Evolutionary conservation across 2,797 vertebrate genomes (phyloP).

Genomic region (Bradypodion pumilum): DNA sequence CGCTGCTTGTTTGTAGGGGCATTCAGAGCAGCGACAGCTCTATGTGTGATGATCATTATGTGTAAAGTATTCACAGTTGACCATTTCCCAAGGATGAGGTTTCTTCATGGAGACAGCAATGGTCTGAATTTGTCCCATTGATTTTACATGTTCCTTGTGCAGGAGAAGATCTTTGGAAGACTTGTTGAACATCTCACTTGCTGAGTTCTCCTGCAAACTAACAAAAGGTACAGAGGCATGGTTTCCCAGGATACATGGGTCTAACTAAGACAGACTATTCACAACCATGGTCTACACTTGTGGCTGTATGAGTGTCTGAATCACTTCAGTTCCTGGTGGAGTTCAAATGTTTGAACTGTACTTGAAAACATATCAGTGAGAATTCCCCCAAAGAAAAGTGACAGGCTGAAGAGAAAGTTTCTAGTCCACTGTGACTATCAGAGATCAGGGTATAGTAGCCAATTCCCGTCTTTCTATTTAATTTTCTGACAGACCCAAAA

Average conservation of each 20-base stretch:
- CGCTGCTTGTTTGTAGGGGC: conserved; percentile 20
- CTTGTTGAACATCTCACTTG: conserved; percentile 14
- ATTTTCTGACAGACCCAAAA: background rate
- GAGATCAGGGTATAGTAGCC: background rate
- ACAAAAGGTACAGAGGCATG: conserved; percentile 13
- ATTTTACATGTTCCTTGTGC: background rate
- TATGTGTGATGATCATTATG: background rate
- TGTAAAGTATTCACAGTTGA: background rate
- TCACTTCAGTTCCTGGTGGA: background rate
- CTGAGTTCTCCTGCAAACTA: conserved; percentile 6
- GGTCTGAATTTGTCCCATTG: too few species aligned
- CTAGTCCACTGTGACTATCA: background rate
- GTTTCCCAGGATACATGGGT: too few species aligned
- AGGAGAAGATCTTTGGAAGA: conserved; percentile 34
- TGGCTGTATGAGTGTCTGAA: background rate
- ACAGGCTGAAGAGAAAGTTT: background rate
- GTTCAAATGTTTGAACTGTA: background rate
- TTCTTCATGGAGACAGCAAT: background rate
- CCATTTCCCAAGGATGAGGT: background rate
- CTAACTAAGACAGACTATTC: background rate
- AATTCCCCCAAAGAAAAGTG: background rate
- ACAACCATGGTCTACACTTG: background rate
- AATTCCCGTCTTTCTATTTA: background rate
- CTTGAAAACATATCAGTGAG: background rate
- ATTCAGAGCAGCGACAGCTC: conserved; percentile 1